Conservation (phyloP, 2,888 invertebrate species). For the Luperina nickerlii region DNA sequence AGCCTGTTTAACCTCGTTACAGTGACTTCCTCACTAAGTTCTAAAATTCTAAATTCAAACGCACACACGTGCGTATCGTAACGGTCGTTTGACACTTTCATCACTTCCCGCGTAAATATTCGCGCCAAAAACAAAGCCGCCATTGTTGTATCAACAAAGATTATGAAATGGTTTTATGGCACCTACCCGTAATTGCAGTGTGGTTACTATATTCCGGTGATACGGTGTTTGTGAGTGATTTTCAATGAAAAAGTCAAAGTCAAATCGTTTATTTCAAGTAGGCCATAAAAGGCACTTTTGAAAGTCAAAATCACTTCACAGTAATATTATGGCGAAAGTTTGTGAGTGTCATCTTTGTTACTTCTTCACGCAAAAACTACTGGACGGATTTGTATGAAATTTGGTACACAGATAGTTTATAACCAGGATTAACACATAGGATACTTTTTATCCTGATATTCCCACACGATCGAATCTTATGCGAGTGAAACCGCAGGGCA, state of each 20-base stretch:
- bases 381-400: too few relatives aligned
- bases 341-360: too few relatives aligned
- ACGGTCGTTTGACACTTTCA: constrained; percentile 39
- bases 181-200: constrained; percentile 11
- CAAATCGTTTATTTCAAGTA: background rate
- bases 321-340: too few relatives aligned
- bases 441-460: too few relatives aligned
- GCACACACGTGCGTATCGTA: constrained; percentile 33
- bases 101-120: constrained; percentile 58
- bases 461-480: too few relatives aligned
- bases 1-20: too few relatives aligned
- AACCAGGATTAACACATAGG: too few relatives aligned
- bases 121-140: constrained; percentile 63
- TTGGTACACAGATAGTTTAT: too few relatives aligned
- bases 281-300: background rate
- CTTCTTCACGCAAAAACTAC: too few relatives aligned
- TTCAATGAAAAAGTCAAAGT: constrained; percentile 26
- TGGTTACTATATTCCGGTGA: constrained; percentile 6
- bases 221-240: background rate
- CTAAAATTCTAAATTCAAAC: constrained; percentile 11
- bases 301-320: background rate
- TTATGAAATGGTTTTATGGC: constrained; percentile 40
- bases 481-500: too few relatives aligned
- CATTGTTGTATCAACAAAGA: constrained; percentile 61
- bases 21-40: background rate